Conservation (phyloP, 2,113 vertebrate genomes). For the Thunnus thynnus region DNA sequence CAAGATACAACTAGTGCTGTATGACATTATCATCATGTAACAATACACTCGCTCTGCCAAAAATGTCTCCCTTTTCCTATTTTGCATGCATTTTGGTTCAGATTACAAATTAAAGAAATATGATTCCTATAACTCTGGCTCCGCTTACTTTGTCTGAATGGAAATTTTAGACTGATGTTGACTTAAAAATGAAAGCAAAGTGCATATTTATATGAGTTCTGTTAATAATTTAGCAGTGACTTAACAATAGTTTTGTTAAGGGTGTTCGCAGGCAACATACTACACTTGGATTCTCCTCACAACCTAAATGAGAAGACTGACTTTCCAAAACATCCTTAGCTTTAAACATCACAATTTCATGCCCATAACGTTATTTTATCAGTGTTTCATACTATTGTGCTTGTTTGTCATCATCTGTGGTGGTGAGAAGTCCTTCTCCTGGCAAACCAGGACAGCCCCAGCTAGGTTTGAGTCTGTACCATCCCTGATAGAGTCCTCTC, state of each 20-base stretch:
- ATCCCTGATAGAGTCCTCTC: conserved; percentile 89
- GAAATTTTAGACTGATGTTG: background rate
- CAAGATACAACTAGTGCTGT: conserved; percentile 58
- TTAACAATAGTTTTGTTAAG: background rate
- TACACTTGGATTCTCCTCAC: background rate
- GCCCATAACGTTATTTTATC: background rate
- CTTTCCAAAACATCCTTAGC: background rate
- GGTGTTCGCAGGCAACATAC: background rate
- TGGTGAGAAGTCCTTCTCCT: conserved; percentile 74
- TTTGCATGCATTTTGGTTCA: conserved; percentile 52
- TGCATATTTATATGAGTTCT: background rate
- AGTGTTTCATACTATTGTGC: background rate
- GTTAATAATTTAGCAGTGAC: too few species aligned
- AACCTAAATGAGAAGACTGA: background rate
- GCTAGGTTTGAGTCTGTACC: conserved; percentile 77
- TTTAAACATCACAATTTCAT: background rate
- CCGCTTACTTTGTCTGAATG: background rate
- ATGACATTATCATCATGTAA: conserved; percentile 57
- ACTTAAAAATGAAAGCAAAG: background rate
- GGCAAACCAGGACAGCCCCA: conserved; percentile 85
- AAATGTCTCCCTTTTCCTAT: conserved; percentile 14
- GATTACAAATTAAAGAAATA: conserved; percentile 78
- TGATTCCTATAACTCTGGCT: conserved; percentile 23
- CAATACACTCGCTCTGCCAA: conserved; percentile 27
- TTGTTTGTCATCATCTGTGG: background rate